Base-by-base conservation (phyloP, 2,113 vertebrate genomes). In the Setophaga coronata region DNA sequence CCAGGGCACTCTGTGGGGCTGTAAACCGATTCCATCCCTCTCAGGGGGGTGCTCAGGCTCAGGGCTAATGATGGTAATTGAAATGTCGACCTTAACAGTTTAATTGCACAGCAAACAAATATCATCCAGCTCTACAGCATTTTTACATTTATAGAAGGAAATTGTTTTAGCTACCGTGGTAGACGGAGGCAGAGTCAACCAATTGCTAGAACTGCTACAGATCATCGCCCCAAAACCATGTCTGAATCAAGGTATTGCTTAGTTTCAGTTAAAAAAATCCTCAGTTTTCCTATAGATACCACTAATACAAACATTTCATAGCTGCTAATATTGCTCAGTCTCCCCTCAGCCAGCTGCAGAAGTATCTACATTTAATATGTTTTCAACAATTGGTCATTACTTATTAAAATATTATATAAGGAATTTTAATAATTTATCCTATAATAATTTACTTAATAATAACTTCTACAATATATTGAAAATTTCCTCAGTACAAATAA, bases 21-120 rank as follows among this genome's bases (percentile, higher is more conserved):
- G 72, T 67, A 81, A 90, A 60, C n/a, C 89, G 85, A 66, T 57
- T 53, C 72, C 53, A 38, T 67, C 81, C 4, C 7, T 93, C 90
- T 81, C 96, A 48, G 85, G 53, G 60, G 82, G 56, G 56, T 67
- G 72, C 38, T 86, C 51, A 56, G 72, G 43, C 71, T 80, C 60
- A 90, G 69, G 79, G 85, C 69, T 94, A 61, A 82, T 64, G 64
- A 90, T 50, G 95, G 14, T 92, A 86, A 96, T 78, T 93, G 69
- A 93, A 95, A 89, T 78, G 76, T 90, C 2, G 3, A 71, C 64
- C 72, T 94, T 88, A 78, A 60, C 90, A 81, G 51, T 72, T 92
- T 95, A 97, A 89, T 93, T 92, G 83, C 65, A 67, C 36, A 45
- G 56, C 31, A 81, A 92, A 92, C 42, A 92, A 94, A 12, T 42